These are phyloP conservation scores for Pseudolaguvia tuberculata DNA, from an alignment of 2,113 vertebrate species.

Conservation along the genomic window DNA sequence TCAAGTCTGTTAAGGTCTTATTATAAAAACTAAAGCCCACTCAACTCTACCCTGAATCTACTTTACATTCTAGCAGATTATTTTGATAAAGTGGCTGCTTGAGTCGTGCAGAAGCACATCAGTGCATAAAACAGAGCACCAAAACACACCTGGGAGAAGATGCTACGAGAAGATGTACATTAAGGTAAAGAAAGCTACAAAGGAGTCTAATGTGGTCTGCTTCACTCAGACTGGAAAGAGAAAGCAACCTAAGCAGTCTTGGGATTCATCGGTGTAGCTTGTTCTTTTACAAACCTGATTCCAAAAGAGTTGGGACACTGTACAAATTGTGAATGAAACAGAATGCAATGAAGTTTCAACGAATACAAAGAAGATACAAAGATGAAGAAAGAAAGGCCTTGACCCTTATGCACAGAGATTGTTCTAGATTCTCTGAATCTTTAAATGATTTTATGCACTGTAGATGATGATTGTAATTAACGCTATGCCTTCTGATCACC, in stretches of 20 bases:
- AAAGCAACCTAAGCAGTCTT: neutral
- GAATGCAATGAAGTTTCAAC: too few relatives aligned
- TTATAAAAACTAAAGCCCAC: neutral
- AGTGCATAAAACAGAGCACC: conserved; percentile 46
- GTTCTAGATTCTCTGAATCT: too few relatives aligned
- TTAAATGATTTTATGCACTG: too few relatives aligned
- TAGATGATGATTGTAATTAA: too few relatives aligned
- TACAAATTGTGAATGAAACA: too few relatives aligned
- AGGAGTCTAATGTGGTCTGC: neutral
- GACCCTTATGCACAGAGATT: too few relatives aligned
- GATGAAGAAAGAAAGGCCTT: too few relatives aligned
- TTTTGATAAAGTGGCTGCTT: conserved; percentile 62
- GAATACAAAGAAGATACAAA: too few relatives aligned
- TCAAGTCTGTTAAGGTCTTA: neutral
- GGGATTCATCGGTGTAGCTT: neutral
- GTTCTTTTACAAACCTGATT: too few relatives aligned
- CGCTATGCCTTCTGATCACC: too few relatives aligned
- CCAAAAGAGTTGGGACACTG: too few relatives aligned
- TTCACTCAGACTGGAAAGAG: neutral
- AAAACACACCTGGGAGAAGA: conserved; percentile 19
- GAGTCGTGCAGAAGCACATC: conserved; percentile 43
- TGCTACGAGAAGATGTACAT: neutral
- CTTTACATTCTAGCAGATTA: conserved; percentile 57
- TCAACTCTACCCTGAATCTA: conserved; percentile 48
- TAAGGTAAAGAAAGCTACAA: neutral